These are phyloP conservation scores for Myopa tessellatipennis DNA, from an alignment of 2,888 invertebrate species.

Conservation along the genomic window DNA sequence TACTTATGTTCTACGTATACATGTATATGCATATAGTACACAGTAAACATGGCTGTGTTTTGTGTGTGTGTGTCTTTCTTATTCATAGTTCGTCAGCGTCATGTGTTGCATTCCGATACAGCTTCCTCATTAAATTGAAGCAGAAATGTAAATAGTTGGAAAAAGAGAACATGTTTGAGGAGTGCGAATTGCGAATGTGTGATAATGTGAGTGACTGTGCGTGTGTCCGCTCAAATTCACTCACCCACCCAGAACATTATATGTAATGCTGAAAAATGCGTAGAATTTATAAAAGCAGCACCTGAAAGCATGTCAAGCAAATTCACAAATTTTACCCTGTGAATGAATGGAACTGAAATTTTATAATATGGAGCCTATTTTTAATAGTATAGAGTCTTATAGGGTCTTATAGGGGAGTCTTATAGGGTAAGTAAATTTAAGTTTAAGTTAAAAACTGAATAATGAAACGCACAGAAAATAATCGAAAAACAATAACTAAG, in stretches of 20 bases:
- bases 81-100: constrained; percentile 8
- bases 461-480: too few species aligned
- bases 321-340: neutral
- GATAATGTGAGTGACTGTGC: constrained; percentile 22
- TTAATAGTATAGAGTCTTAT: too few species aligned
- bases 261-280: too few species aligned
- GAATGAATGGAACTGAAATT: too few species aligned
- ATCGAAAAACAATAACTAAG: too few species aligned
- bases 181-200: constrained; percentile 19
- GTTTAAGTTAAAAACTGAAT: too few species aligned
- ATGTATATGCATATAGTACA: neutral
- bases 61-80: constrained; percentile 36
- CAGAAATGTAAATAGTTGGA: constrained; percentile 42
- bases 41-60: constrained; percentile 14
- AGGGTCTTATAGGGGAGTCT: too few species aligned
- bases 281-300: too few species aligned
- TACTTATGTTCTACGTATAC: neutral
- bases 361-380: too few species aligned
- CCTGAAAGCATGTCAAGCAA: neutral
- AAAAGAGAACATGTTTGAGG: constrained; percentile 34
- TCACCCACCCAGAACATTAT: neutral
- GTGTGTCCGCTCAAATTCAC: neutral
- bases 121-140: constrained; percentile 44
- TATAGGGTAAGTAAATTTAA: too few species aligned
- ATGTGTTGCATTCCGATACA: constrained; percentile 31